These are phyloP conservation scores for Agrilus planipennis DNA, from an alignment of 1,140 invertebrate genomes.

Conservation along the genomic window DNA sequence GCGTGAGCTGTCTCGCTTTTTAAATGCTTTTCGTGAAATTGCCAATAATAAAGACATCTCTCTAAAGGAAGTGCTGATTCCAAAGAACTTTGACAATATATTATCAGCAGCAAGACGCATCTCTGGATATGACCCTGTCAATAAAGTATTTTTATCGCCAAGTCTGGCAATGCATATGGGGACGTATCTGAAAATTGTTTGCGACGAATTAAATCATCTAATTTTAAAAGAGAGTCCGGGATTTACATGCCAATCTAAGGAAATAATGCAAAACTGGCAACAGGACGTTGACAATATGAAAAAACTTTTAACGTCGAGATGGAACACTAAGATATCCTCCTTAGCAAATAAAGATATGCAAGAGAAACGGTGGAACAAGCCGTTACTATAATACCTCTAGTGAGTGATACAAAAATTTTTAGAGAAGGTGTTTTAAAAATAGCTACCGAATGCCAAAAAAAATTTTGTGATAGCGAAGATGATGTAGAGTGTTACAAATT, in stretches of 20 bases:
- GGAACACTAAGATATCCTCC: slow-evolving; percentile 3
- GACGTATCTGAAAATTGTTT: slow-evolving; percentile 12
- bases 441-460: slow-evolving; percentile 4
- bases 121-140: slow-evolving; percentile 10
- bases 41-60: slow-evolving; percentile 7
- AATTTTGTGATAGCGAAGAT: slow-evolving; percentile 9
- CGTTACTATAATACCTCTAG: slow-evolving; percentile 3
- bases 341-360: slow-evolving; percentile 4
- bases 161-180: slow-evolving; percentile 15
- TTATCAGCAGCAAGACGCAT: slow-evolving; percentile 11
- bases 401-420: slow-evolving; percentile 2
- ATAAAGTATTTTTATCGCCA: slow-evolving; percentile 12
- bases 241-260: slow-evolving; percentile 11
- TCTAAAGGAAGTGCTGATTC: slow-evolving; percentile 12
- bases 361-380: slow-evolving; percentile 7
- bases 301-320: slow-evolving; percentile 7
- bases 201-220: slow-evolving; percentile 13
- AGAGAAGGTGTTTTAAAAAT: slow-evolving; percentile 1
- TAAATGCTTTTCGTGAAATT: slow-evolving; percentile 11
- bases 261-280: slow-evolving; percentile 5
- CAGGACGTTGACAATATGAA: slow-evolving; percentile 16
- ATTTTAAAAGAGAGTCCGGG: slow-evolving; percentile 14
- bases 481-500: slow-evolving; percentile 5
- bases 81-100: slow-evolving; percentile 13
- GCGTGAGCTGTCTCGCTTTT: slow-evolving; percentile 14